Conservation (phyloP, 2,113 vertebrate genomes). For the Sigmodon hispidus region DNA sequence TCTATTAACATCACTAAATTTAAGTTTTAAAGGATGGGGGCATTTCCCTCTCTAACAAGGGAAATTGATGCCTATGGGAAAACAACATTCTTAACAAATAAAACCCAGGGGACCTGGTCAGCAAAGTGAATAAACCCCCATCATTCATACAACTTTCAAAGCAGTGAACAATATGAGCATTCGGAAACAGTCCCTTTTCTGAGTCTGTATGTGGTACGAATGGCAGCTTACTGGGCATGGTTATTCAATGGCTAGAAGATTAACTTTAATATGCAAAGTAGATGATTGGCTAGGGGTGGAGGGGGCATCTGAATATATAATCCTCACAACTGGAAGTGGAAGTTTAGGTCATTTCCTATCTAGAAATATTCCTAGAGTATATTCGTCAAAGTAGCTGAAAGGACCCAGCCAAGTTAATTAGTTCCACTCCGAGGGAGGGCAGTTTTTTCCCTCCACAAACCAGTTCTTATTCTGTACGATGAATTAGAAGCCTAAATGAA, state of each 20-base stretch:
- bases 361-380: conserved; percentile 48
- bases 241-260: conserved; percentile 71
- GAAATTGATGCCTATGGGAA: conserved; percentile 55
- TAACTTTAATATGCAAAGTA: conserved; percentile 74
- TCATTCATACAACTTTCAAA: conserved; percentile 70
- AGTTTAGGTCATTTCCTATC: conserved; percentile 78
- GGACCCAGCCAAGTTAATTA: conserved; percentile 80
- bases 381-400: conserved; percentile 75
- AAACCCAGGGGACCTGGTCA: conserved; percentile 60
- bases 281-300: conserved; percentile 15
- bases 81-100: conserved; percentile 69
- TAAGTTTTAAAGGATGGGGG: conserved; percentile 27
- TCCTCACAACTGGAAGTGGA: conserved; percentile 76
- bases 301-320: conserved; percentile 73
- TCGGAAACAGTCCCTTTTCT: conserved; percentile 72
- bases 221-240: conserved; percentile 66
- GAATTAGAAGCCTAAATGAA: conserved; percentile 71
- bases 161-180: conserved; percentile 67
- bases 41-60: neutral
- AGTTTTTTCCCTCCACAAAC: conserved; percentile 62
- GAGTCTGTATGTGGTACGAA: conserved; percentile 61
- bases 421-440: conserved; percentile 63
- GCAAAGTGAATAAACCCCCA: conserved; percentile 55
- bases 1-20: conserved; percentile 43
- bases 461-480: conserved; percentile 66